Percentiles rank a stretch among this genome's conserved stretches.
These are phyloP conservation scores for Typhlomys cinereus DNA, from an alignment of 2,113 vertebrate genomes.

Conservation along the genomic window DNA sequence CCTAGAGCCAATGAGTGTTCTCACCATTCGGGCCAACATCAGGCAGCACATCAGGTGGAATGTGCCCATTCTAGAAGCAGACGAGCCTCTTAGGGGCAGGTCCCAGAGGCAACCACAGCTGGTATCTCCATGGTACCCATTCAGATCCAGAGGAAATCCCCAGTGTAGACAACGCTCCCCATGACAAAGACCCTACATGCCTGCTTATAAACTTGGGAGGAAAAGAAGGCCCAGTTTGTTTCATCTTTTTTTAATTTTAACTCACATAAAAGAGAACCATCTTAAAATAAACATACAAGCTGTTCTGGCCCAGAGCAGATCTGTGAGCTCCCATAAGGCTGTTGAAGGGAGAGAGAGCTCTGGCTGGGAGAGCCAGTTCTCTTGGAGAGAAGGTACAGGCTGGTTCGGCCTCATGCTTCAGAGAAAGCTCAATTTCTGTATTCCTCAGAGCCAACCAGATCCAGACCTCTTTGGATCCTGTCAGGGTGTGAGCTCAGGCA, in stretches of 20 bases:
- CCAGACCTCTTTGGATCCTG: not conserved
- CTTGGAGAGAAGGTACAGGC: not conserved
- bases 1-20: not conserved
- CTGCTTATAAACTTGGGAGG: not conserved
- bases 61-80: rapidly evolving
- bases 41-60: not conserved
- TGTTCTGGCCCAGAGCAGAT: not conserved
- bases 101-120: not conserved
- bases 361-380: not conserved
- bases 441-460: not conserved
- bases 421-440: not conserved
- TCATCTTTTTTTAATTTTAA: not conserved
- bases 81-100: not conserved
- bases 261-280: not conserved
- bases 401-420: not conserved
- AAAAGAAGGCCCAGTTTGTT: not conserved
- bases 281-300: not conserved
- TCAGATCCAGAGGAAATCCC: not conserved
- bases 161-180: not conserved
- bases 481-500: not conserved
- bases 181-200: not conserved
- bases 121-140: not conserved
- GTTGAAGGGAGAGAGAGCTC: rapidly evolving
- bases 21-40: not conserved
- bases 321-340: rapidly evolving